These are phyloP conservation scores for Helostoma temminkii DNA, from an alignment of 2,797 vertebrate species.

Conservation along the genomic window DNA sequence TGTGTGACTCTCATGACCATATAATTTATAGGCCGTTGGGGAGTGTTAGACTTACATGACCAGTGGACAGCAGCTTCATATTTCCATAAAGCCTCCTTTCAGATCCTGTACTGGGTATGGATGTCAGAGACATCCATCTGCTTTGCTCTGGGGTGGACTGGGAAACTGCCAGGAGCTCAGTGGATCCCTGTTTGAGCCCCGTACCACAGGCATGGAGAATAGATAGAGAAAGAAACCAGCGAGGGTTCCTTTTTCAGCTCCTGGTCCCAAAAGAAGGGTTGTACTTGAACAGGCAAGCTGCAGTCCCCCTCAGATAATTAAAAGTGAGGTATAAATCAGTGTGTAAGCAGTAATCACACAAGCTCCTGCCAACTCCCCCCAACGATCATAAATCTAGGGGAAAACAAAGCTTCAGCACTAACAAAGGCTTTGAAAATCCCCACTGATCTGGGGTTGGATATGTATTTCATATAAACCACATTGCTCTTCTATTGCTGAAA, in stretches of 20 bases:
- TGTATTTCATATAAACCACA: constrained; percentile 63
- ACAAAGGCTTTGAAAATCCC: constrained; percentile 75
- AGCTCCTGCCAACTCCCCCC: constrained; percentile 77
- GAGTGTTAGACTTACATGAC: constrained; percentile 71
- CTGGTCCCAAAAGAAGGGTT: constrained; percentile 69
- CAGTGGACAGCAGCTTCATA: constrained; percentile 73
- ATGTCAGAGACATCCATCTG: constrained; percentile 74
- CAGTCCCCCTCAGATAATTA: constrained; percentile 85
- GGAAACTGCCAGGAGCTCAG: constrained; percentile 52
- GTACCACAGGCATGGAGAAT: constrained; percentile 37
- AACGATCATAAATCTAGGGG: constrained; percentile 82
- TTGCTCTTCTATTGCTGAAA: constrained; percentile 33
- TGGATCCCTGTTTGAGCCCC: constrained; percentile 40
- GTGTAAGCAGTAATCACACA: constrained; percentile 85
- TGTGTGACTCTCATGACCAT: constrained; percentile 54
- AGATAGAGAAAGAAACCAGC: constrained; percentile 60
- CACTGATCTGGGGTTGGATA: constrained; percentile 72
- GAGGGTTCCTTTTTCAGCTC: constrained; percentile 28
- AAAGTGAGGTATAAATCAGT: constrained; percentile 87
- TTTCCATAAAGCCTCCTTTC: constrained; percentile 69
- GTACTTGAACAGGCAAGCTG: constrained; percentile 75
- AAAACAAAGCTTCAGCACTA: constrained; percentile 80
- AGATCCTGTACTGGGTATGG: constrained; percentile 68
- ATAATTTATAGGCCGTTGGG: constrained; percentile 65
- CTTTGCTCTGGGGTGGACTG: constrained; percentile 61